Evolutionary conservation across 1,140 invertebrate genomes (phyloP).

Genomic region (Portunus trituberculatus): DNA sequence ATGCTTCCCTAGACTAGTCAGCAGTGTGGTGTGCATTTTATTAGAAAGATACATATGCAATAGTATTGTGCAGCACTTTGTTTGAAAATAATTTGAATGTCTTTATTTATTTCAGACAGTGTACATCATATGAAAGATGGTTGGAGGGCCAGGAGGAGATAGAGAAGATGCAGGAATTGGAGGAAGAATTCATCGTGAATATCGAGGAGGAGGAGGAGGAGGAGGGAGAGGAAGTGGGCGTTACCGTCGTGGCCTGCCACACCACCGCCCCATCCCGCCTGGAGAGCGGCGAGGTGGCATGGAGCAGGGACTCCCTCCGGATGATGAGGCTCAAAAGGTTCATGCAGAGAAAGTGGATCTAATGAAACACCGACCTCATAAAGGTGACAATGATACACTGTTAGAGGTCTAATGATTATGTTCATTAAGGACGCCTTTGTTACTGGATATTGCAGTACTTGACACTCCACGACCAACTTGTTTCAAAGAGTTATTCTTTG

Average conservation of each 20-base stretch:
- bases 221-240: constrained; percentile 47
- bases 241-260: constrained; percentile 47
- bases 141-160: constrained; percentile 20
- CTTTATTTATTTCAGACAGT: background rate
- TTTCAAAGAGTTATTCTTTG: no score
- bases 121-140: background rate
- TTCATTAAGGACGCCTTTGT: no score
- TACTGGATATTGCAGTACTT: no score
- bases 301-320: constrained; percentile 23
- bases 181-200: constrained; percentile 47
- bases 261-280: constrained; percentile 30
- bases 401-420: no score
- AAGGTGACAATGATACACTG: background rate
- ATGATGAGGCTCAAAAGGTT: constrained; percentile 32
- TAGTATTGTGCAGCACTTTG: no score
- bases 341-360: constrained; percentile 33
- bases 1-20: no score
- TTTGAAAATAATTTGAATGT: background rate
- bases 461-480: no score
- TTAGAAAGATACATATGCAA: no score
- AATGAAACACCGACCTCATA: constrained; percentile 42
- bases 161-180: constrained; percentile 41
- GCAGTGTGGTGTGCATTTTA: no score
- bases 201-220: constrained; percentile 32
- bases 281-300: background rate